Evolutionary conservation across 2,113 vertebrate genomes (phyloP), one percentile per base, ranked within the genome.

Genomic region (Callospermophilus lateralis): DNA sequence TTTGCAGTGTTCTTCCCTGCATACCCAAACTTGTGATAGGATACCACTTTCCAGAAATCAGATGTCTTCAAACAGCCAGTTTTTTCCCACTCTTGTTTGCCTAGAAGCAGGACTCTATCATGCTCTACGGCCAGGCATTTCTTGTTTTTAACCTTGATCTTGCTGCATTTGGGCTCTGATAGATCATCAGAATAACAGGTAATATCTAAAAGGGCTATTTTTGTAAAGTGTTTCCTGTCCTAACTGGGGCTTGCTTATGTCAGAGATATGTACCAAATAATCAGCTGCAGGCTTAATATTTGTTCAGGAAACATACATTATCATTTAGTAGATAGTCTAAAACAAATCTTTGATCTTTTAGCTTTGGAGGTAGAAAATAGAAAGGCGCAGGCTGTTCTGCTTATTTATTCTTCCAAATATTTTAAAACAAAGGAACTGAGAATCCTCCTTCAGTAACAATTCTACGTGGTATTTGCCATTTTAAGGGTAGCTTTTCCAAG

Each of bases 401-500:
- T 80, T 80, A 45, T 77, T 15, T 85, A 45, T 42, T 42, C 39
- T 88, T 94, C 70, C 84, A 93, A 28, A 55, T 65, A 8, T 42
- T 87, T 83, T 70, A 93, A 84, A 97, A 96, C 90, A 89, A 93
- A 91, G 93, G 55, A 26, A 83, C 17, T 0, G 5, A 48, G 51
- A 72, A 32, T 93, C 90, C 90, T 95, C 77, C 2, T 2, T 32
- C 39, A 0, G 6, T 89, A 58, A 45, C 28, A 37, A 55, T 92
- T 93, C 58, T 77, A 37, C 0, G 0, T 53, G 0, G 20, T 58
- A 45, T 97, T 98, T 95, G 12, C 79, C 95, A 94, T 84, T 83
- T 48, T 61, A 86, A 84, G 93, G 77, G 20, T 48, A 93, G 97
- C 79, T 34, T 84, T 19, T 77, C 88, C 79, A 93, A 96, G 85